Evolutionary conservation across 2,888 invertebrate genomes (phyloP).

Genomic region (Toxonevra muliebris): DNA sequence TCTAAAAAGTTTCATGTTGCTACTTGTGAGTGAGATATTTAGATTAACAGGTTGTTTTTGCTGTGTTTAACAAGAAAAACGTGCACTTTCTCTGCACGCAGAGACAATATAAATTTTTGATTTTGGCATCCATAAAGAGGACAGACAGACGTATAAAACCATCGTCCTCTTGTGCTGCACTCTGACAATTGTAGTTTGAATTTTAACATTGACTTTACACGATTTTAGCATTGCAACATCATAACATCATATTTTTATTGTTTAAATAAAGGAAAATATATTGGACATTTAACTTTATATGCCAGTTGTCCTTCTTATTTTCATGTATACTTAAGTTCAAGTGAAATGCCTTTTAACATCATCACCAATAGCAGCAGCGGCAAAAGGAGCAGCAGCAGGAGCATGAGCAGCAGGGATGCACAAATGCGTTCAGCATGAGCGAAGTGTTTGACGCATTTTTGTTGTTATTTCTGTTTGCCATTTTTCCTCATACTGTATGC

Average conservation of each 20-base stretch:
- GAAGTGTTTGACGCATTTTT: slow-evolving; percentile 21
- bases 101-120: slow-evolving; percentile 54
- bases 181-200: slow-evolving; percentile 47
- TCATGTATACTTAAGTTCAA: slow-evolving; percentile 12
- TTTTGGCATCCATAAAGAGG: not conserved
- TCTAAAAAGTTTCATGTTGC: slow-evolving; percentile 15
- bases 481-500: slow-evolving; percentile 18
- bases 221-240: slow-evolving; percentile 49
- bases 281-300: not conserved
- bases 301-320: slow-evolving; percentile 8
- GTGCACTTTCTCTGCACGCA: slow-evolving; percentile 62
- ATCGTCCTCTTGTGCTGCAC: no score
- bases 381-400: not conserved
- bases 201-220: slow-evolving; percentile 63
- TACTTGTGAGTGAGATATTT: slow-evolving; percentile 58
- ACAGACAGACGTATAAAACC: slow-evolving; percentile 33
- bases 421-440: not conserved
- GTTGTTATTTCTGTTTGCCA: slow-evolving; percentile 12
- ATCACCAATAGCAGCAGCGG: slow-evolving; percentile 15
- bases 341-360: slow-evolving; percentile 6
- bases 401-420: not conserved
- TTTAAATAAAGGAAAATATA: slow-evolving; percentile 31
- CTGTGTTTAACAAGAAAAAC: slow-evolving; percentile 55
- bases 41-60: slow-evolving; percentile 63
- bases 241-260: slow-evolving; percentile 58